Evolutionary conservation across 2,113 vertebrate genomes (phyloP).

Genomic region (Cebidichthys violaceus): DNA sequence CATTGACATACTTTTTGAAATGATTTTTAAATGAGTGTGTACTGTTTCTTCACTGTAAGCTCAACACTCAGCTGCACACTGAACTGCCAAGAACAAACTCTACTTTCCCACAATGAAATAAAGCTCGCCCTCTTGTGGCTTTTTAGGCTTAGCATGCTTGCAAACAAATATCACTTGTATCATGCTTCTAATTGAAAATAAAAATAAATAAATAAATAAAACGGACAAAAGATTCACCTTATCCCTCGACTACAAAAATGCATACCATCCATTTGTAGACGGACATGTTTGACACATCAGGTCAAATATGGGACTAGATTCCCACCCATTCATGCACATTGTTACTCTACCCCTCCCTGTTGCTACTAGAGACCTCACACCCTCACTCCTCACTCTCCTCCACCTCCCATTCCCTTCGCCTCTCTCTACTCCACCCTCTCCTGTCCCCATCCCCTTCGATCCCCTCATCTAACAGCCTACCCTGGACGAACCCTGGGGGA

Average conservation of each 20-base stretch:
- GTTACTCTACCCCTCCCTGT: slow-evolving; percentile 52
- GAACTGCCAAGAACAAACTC: slow-evolving; percentile 16
- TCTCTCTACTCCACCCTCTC: slow-evolving; percentile 62
- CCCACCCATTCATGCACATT: slow-evolving; percentile 46
- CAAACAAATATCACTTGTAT: background rate
- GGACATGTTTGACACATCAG: slow-evolving; percentile 68
- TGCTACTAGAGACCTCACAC: slow-evolving; percentile 64
- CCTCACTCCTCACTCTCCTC: slow-evolving; percentile 60
- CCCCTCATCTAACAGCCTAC: slow-evolving; percentile 91
- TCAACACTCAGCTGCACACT: slow-evolving; percentile 5
- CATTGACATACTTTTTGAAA: background rate
- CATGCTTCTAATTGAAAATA: background rate
- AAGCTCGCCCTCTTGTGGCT: slow-evolving; percentile 72
- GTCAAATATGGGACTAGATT: slow-evolving; percentile 68
- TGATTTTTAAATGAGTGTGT: background rate
- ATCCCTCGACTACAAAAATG: slow-evolving; percentile 3
- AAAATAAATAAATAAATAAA: too few species aligned
- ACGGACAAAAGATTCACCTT: background rate
- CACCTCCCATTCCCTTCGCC: slow-evolving; percentile 42
- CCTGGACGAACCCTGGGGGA: slow-evolving; percentile 93
- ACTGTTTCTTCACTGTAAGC: slow-evolving; percentile 12
- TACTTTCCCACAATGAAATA: slow-evolving; percentile 17
- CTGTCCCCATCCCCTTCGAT: slow-evolving; percentile 56
- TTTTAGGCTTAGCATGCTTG: slow-evolving; percentile 47
- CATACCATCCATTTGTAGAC: slow-evolving; percentile 14